Evolutionary conservation across 2,797 vertebrate species (phyloP).

Genomic region (Cossypha dichroa): DNA sequence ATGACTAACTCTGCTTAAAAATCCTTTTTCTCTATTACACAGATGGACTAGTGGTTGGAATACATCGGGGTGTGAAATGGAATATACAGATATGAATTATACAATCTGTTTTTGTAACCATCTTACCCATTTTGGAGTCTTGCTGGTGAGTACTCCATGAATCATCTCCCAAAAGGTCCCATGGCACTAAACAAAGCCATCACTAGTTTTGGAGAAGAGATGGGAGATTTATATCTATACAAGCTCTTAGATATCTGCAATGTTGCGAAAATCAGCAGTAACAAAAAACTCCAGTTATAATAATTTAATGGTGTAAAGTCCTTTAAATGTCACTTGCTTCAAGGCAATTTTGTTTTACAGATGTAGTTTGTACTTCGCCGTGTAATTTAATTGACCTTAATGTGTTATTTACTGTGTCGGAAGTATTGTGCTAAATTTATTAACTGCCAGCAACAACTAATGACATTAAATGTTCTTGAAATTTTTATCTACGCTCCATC

Average conservation of each 20-base stretch:
- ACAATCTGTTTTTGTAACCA: conserved; percentile 90
- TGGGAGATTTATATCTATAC: not conserved
- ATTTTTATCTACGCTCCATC: not conserved
- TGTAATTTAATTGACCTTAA: not conserved
- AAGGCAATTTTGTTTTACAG: not conserved
- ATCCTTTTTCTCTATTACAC: conserved; percentile 60
- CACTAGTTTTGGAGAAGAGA: not conserved
- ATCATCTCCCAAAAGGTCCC: conserved; percentile 14
- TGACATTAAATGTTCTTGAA: not conserved
- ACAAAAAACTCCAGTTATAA: not conserved
- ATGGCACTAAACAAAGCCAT: not conserved
- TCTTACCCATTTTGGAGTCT: conserved; percentile 92
- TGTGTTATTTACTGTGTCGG: not conserved
- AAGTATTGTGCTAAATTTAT: not conserved
- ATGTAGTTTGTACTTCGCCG: not conserved
- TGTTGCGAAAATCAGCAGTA: not conserved
- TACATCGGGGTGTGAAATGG: conserved; percentile 80
- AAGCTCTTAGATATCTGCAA: not conserved
- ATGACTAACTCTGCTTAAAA: conserved; percentile 71
- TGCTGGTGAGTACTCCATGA: conserved; percentile 84
- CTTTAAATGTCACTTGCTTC: not conserved
- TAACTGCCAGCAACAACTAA: not conserved
- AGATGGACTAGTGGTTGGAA: conserved; percentile 90
- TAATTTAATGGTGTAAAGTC: not conserved
- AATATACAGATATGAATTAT: conserved; percentile 72